These are phyloP conservation scores for Ploceus nigricollis DNA, from an alignment of 2,113 vertebrate genomes.

Conservation along the genomic window DNA sequence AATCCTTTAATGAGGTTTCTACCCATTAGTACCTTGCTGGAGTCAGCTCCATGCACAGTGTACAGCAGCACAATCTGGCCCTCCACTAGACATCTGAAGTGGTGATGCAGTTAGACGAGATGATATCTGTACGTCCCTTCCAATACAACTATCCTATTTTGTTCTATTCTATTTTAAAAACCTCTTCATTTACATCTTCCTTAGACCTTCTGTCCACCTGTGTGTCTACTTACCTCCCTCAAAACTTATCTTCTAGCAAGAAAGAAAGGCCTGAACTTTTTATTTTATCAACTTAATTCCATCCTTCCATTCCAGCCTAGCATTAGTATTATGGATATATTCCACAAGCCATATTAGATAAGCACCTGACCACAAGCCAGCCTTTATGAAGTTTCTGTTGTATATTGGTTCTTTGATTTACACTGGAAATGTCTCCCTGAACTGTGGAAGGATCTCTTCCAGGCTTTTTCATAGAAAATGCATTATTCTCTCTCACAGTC, in stretches of 20 bases:
- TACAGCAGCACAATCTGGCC: background rate
- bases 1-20: background rate
- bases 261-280: background rate
- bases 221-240: background rate
- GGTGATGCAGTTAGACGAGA: background rate
- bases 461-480: background rate
- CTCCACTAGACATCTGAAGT: background rate
- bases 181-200: background rate
- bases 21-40: background rate
- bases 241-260: background rate
- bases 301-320: background rate
- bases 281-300: background rate
- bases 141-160: background rate
- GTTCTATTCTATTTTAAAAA: background rate
- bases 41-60: rapidly evolving
- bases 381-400: background rate
- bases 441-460: background rate
- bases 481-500: background rate
- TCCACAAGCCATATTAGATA: background rate
- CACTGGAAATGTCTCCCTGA: background rate
- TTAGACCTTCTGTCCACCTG: background rate
- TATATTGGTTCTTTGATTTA: background rate
- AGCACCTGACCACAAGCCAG: background rate
- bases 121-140: background rate
- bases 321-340: background rate